Conservation (phyloP, 1,140 invertebrate genomes). For the Hetaerina americana region DNA sequence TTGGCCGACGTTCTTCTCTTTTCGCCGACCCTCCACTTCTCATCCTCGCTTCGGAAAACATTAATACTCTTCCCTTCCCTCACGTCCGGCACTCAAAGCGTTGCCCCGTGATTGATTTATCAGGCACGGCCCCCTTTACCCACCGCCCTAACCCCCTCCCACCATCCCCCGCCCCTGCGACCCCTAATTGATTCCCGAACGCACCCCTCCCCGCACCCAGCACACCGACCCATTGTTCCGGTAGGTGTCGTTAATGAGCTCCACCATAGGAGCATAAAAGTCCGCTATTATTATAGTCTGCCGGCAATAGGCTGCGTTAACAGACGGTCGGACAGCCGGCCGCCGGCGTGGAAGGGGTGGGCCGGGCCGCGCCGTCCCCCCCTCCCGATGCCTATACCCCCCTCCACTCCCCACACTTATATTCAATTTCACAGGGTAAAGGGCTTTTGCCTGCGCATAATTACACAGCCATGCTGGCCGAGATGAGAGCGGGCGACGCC, state of each 20-base stretch:
- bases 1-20: background rate
- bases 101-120: background rate
- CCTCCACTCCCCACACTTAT: no score
- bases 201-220: background rate
- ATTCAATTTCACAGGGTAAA: no score
- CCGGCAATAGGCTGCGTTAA: background rate
- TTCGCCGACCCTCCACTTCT: background rate
- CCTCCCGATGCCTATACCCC: no score
- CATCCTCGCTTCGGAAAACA: background rate
- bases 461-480: no score
- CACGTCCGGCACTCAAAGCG: background rate
- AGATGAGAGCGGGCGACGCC: no score
- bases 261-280: background rate
- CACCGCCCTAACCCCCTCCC: background rate
- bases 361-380: no score
- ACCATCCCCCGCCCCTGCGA: background rate
- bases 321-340: background rate
- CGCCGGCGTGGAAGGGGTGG: no score
- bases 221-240: background rate
- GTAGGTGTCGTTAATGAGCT: background rate
- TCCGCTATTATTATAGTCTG: background rate
- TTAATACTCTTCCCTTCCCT: background rate
- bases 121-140: background rate
- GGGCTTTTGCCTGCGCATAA: no score
- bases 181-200: background rate